phyloP scores from a whole-genome alignment of 2,797 vertebrate genomes.

The Phalloptychus januarius region DNA sequence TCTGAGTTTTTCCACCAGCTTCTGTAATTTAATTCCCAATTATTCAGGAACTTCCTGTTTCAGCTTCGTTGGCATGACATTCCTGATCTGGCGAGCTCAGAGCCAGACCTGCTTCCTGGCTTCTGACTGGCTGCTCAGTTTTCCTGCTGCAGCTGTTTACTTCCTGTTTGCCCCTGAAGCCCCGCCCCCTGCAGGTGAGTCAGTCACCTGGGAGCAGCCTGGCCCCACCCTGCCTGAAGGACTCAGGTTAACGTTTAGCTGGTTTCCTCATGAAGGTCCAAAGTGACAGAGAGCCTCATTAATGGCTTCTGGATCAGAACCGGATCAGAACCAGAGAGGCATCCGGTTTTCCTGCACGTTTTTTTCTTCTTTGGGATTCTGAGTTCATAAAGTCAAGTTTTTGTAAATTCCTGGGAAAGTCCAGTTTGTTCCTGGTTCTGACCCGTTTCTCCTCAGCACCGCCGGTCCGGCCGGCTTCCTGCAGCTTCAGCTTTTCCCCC shows the following conservation, averaged over 20 bases:
- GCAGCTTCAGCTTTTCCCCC: not conserved
- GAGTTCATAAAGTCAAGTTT: not conserved
- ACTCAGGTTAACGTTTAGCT: not conserved
- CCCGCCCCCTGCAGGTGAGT: conserved; percentile 55
- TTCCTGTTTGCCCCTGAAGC: conserved; percentile 1
- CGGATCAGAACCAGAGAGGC: not conserved
- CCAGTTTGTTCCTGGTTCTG: not conserved
- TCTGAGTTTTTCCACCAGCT: not conserved
- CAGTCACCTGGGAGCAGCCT: conserved; percentile 41
- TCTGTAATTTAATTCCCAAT: not conserved
- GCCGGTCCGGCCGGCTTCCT: not conserved
- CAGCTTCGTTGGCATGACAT: conserved; percentile 19
- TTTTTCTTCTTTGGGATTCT: not conserved
- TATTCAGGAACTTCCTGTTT: conserved; percentile 1
- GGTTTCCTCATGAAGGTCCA: not conserved
- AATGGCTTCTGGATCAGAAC: not conserved
- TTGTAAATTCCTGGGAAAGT: not conserved
- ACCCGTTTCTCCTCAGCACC: not conserved
- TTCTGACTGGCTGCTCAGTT: not conserved
- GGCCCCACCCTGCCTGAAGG: not conserved
- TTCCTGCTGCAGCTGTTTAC: not conserved
- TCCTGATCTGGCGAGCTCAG: not conserved
- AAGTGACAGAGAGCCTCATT: not conserved
- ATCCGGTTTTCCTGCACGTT: not conserved
- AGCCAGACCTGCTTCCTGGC: not conserved